Evolutionary conservation across 2,113 vertebrate genomes (phyloP).

Genomic region (Phalacrocorax pelagicus): DNA sequence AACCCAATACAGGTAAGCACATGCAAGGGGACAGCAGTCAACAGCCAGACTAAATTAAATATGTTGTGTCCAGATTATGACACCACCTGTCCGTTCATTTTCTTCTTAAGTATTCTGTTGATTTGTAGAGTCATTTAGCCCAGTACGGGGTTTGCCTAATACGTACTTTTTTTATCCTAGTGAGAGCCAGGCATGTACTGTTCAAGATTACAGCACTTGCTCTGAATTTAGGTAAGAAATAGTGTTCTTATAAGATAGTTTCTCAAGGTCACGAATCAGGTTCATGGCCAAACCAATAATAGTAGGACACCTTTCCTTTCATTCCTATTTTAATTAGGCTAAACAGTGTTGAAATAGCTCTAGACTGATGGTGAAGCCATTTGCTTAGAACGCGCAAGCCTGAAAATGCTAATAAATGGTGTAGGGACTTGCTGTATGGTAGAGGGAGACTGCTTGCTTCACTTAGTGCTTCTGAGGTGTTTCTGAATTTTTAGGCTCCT

Average conservation of each 20-base stretch:
- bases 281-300: constrained; percentile 35
- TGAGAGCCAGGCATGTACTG: neutral
- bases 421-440: neutral
- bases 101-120: neutral
- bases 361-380: neutral
- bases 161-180: accelerated
- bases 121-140: neutral
- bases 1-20: accelerated
- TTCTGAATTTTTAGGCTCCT: neutral
- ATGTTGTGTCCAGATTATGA: neutral
- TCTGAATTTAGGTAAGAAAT: neutral
- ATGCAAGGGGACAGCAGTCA: neutral
- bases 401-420: neutral
- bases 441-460: neutral
- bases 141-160: neutral
- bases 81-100: neutral
- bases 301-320: constrained; percentile 15
- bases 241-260: neutral
- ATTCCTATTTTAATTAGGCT: constrained; percentile 37
- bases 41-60: neutral
- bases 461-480: neutral
- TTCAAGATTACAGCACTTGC: neutral
- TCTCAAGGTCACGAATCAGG: constrained; percentile 56
- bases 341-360: constrained; percentile 4
- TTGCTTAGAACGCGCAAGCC: neutral